Evolutionary conservation across 1,140 invertebrate species (phyloP), one percentile per base, ranked within the genome.

Genomic region (Metaphire vulgaris): DNA sequence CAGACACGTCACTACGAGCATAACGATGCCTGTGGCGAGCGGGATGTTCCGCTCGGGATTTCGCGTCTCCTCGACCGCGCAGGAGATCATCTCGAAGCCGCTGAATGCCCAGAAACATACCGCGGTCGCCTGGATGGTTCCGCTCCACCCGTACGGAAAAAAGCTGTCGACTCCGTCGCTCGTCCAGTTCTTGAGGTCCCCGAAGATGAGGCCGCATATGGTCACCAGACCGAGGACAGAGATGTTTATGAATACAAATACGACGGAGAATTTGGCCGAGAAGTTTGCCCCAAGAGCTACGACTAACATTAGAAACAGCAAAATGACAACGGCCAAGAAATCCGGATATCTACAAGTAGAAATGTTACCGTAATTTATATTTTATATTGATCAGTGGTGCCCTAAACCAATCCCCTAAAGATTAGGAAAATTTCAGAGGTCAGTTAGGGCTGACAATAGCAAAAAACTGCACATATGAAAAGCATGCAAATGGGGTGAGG

Each of bases 61-160:
- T 80, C 90, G 91, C 0, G 92, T 92, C 86, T 95, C 93, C 86
- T 95, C 93, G 14, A 92, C 92, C 0, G 92, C 96, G 14, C 94
- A 95, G 2, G 94, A 93, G 77, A 98, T 95, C n/a, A 81, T 79
- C 32, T 86, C 85, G 72, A 81, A 86, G 1, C 85, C 85, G 56
- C 79, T 79, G 41, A 80, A 83, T 2, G 85, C 84, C 69, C 83
- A 86, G 75, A 84, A 83, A 66, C 81, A 81, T 0, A 80, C 70
- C 0, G 81, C 93, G 2, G 93, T 92, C 26, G n/a, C 67, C 30
- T 77, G 0, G 82, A 85, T 33, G 0, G 84, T 79, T 14, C 83
- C 81, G 21, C 72, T 72, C 21, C 80, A 31, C 12, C 83, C 84
- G 77, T 78, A 80, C 2, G 83, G 82, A 56, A 81, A 77, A 73